A percentile compares a stretch with the other conserved stretches of the same genome.
Conservation (phyloP, 2,113 vertebrate genomes). For the Cephalopholis sonnerati region DNA sequence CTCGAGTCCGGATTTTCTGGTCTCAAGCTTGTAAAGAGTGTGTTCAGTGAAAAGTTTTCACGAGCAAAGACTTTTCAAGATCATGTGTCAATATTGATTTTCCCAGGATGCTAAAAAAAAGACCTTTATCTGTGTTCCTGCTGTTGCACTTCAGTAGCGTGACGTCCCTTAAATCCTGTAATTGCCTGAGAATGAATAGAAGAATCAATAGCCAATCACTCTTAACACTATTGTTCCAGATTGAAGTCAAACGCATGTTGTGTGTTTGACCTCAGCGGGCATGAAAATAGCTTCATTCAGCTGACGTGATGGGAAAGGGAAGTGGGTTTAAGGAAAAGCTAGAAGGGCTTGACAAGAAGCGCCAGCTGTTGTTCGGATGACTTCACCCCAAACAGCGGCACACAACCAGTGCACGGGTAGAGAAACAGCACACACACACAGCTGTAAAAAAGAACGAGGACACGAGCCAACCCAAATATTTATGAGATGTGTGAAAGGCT, state of each 20-base stretch:
- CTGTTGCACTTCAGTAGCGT: slow-evolving; percentile 19
- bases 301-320: slow-evolving; percentile 34
- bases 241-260: slow-evolving; percentile 3
- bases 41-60: neutral
- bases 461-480: slow-evolving; percentile 74
- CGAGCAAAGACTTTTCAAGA: neutral
- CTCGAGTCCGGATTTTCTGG: neutral
- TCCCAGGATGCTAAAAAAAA: slow-evolving; percentile 12
- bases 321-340: slow-evolving; percentile 26
- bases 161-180: slow-evolving; percentile 49
- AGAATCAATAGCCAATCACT: slow-evolving; percentile 56
- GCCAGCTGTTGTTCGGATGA: slow-evolving; percentile 76
- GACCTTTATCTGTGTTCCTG: slow-evolving; percentile 9
- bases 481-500: slow-evolving; percentile 61
- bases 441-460: slow-evolving; percentile 42
- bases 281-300: slow-evolving; percentile 33
- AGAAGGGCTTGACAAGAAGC: slow-evolving; percentile 42
- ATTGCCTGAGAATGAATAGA: slow-evolving; percentile 41
- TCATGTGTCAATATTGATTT: neutral
- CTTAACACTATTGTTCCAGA: slow-evolving; percentile 21
- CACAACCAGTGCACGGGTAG: slow-evolving; percentile 24
- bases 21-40: neutral
- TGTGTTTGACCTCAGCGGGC: neutral
- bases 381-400: slow-evolving; percentile 59
- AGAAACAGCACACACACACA: slow-evolving; percentile 25